A percentile compares a stretch with the other conserved stretches of the same genome.
Evolutionary conservation across 2,888 invertebrate species (phyloP).

Genomic region (Cremastinae sp.): DNA sequence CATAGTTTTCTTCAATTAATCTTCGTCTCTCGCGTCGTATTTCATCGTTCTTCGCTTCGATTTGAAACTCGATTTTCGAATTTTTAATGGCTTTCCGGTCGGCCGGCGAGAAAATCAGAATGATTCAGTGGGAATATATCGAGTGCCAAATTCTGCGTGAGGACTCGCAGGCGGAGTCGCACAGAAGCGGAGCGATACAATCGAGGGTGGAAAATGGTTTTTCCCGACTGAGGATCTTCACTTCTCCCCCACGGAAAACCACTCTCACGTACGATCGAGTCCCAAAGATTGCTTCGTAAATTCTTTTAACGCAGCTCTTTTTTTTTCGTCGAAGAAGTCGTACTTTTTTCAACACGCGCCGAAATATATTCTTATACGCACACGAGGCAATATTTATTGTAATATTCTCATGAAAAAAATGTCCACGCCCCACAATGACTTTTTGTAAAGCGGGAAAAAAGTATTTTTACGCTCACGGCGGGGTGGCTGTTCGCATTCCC

Average conservation of each 20-base stretch:
- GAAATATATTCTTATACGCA: not conserved
- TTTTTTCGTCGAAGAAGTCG: constrained; percentile 52
- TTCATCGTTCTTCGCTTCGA: too few species aligned
- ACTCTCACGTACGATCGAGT: constrained; percentile 56
- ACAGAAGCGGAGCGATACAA: constrained; percentile 15
- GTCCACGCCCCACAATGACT: too few species aligned
- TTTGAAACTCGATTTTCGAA: too few species aligned
- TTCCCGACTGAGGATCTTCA: constrained; percentile 20
- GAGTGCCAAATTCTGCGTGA: constrained; percentile 19
- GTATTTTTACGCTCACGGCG: not conserved
- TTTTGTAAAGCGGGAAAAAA: too few species aligned
- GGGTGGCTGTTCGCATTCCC: too few species aligned
- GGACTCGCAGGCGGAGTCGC: not conserved
- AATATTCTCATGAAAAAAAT: too few species aligned
- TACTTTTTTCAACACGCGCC: too few species aligned
- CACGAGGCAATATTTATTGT: too few species aligned
- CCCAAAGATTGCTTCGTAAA: constrained; percentile 71
- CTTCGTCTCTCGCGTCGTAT: not conserved
- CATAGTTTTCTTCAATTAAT: not conserved
- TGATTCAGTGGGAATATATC: constrained; percentile 3
- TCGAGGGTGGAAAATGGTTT: constrained; percentile 46
- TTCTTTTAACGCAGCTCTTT: constrained; percentile 69
- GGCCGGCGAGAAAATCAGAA: not conserved
- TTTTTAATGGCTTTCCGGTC: too few species aligned
- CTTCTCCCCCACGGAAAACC: constrained; percentile 16